Evolutionary conservation across 2,888 invertebrate species (phyloP), one percentile per base, ranked within the genome.

Genomic region (Thecocarcelia acutangulata): DNA sequence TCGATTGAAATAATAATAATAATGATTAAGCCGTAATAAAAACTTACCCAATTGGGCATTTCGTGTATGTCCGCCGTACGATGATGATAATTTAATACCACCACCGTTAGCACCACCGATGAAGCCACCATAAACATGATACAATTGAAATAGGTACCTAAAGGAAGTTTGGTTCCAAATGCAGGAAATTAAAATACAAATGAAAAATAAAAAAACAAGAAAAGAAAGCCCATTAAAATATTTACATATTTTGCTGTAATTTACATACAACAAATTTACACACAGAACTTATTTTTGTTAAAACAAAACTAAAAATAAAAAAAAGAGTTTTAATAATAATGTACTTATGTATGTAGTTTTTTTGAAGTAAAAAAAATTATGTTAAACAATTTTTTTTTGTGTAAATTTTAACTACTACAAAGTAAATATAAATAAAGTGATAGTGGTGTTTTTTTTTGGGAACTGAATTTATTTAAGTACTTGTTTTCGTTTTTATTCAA

Each of bases 51-150:
- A 89, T 95, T 94, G 85, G 97, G 97, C 97, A 98, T 98, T 91
- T 95, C 96, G 92, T 98, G 97, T 90, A 97, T 98, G 91, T 98
- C 98, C 82, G 98, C 97, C 86, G 97, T 97, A 88, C 98, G 94
- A 92, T 98, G 98, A 92, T 98, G 98, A 92, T 97, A 98, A 93
- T 98, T 98, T 86, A 98, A 94, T 86, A 98, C 98, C 87, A 98
- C 95, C 86, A 98, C 98, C 70, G 98, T 98, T 88, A 98, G 94
- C 87, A 98, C 97, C 91, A 98, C 98, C 84, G 98, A 98, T 84
- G 98, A 97, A 81, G 98, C 98, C 92, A 98, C 98, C 98, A 98
- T 98, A 92, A 98, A 97, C 98, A 98, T 98, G 92, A 98, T 98
- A 93, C 98, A 98, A 93, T 98, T 98, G 95, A 98, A 98, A 93